Base-by-base conservation (phyloP, 2,888 invertebrate genomes). In the Lysandra coridon region DNA sequence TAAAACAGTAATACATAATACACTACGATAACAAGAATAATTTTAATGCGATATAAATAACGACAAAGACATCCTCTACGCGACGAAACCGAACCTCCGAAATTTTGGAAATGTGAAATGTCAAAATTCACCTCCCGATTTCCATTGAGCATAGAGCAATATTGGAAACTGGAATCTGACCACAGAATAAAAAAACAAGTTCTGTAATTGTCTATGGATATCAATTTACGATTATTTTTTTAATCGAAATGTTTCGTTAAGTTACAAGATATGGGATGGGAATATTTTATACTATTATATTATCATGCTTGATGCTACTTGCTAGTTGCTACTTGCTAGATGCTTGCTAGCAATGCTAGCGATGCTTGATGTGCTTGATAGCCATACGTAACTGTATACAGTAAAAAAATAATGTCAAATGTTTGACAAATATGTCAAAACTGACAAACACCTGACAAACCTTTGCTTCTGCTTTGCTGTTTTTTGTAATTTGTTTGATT, bases 11-110 rank as follows among this genome's bases (percentile, higher is more conserved):
- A 49, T 87, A 83, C 86, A 85, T 87, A 84, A 85, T 86, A 86
- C 85, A 86, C 85, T 87, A 85, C 87, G 33, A 69, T 86, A 86
- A 86, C 85, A 84, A 81, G 84, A 87, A 87, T 82, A 77, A 81
- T 81, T 49, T 82, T 82, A 82, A 80, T 82, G 82, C 86, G 86
- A 87, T 84, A 87, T 87, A 88, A 89, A 89, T 87, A 86, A 88
- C 85, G 84, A 88, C 86, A 80, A 88, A 87, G 87, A 88, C 87
- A 88, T 83, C 86, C 85, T 84, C 88, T 83, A 87, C 88, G 85
- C 85, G 85, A 85, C 85, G 83, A 82, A 85, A 82, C 84, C 80
- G 86, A 86, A 86, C 90, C 88, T 89, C 89, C 88, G 88, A 89
- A 88, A 89, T 85, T 86, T 84, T 81, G 83, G 83, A 84, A 86